These are phyloP conservation scores for Tetheella fluctuosa DNA, from an alignment of 2,888 invertebrate genomes.

Conservation along the genomic window DNA sequence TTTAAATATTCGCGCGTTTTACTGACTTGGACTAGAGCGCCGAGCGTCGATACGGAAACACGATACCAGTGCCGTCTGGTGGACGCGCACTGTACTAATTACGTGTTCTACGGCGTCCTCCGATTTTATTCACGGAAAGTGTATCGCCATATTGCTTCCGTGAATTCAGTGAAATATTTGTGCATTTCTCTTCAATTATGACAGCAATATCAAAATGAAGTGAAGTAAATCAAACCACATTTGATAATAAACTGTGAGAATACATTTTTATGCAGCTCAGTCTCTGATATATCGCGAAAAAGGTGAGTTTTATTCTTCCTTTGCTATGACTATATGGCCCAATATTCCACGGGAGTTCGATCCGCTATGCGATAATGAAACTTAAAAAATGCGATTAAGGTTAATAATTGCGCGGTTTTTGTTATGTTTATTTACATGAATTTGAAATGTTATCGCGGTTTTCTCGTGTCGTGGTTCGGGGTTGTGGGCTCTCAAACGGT, in stretches of 20 bases:
- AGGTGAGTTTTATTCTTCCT: constrained; percentile 82
- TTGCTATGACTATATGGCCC: constrained; percentile 84
- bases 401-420: constrained; percentile 85
- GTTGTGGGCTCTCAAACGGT: constrained; percentile 57
- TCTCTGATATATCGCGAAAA: constrained; percentile 63
- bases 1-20: constrained; percentile 22
- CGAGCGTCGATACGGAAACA: constrained; percentile 77
- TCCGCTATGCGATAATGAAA: constrained; percentile 85
- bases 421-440: constrained; percentile 85
- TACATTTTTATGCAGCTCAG: constrained; percentile 61
- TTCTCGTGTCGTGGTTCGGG: constrained; percentile 66
- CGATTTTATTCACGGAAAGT: constrained; percentile 83
- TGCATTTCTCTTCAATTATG: constrained; percentile 80
- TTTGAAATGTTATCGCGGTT: constrained; percentile 83
- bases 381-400: constrained; percentile 85
- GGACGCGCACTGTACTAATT: constrained; percentile 81
- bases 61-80: constrained; percentile 61
- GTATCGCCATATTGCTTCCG: constrained; percentile 84
- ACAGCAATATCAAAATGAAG: constrained; percentile 80
- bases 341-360: constrained; percentile 85
- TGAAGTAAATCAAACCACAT: constrained; percentile 71
- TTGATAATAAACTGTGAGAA: constrained; percentile 54
- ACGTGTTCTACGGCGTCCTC: constrained; percentile 84
- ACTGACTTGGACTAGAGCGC: constrained; percentile 20
- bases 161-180: constrained; percentile 80